These are phyloP conservation scores for Dinocampus coccinellae DNA, from an alignment of 2,888 invertebrate genomes.

Conservation along the genomic window DNA sequence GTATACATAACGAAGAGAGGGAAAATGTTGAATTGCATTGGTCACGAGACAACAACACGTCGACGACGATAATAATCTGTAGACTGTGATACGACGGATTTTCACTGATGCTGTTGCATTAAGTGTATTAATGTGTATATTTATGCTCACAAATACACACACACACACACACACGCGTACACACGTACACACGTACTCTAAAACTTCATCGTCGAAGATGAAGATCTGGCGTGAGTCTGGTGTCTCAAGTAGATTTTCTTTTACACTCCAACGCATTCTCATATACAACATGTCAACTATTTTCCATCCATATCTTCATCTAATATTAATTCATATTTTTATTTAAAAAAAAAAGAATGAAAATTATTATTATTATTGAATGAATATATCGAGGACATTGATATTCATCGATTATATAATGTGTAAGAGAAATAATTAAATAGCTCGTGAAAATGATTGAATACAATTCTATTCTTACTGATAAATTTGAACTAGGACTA, in stretches of 20 bases:
- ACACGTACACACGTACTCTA: constrained; percentile 30
- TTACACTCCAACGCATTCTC: constrained; percentile 23
- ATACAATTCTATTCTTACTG: constrained; percentile 42
- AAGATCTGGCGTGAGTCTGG: constrained; percentile 47
- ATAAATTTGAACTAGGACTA: neutral
- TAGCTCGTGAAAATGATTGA: constrained; percentile 37
- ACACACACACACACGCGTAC: neutral
- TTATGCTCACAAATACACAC: neutral
- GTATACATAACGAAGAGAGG: no score
- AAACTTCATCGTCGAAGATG: constrained; percentile 46
- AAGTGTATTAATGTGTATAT: neutral
- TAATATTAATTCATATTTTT: neutral
- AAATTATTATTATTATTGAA: neutral
- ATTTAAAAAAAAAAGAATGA: no score
- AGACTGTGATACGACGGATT: constrained; percentile 36
- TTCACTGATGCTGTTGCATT: constrained; percentile 32
- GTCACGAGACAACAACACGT: neutral
- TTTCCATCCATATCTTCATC: neutral
- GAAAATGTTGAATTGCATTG: neutral
- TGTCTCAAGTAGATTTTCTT: constrained; percentile 54
- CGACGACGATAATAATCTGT: constrained; percentile 22
- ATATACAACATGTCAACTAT: constrained; percentile 12
- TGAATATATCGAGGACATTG: neutral
- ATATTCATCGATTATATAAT: neutral
- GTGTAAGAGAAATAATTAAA: constrained; percentile 52